Evolutionary conservation across 2,797 vertebrate genomes (phyloP), one percentile per base, ranked within the genome.

Genomic region (Menidia menidia): DNA sequence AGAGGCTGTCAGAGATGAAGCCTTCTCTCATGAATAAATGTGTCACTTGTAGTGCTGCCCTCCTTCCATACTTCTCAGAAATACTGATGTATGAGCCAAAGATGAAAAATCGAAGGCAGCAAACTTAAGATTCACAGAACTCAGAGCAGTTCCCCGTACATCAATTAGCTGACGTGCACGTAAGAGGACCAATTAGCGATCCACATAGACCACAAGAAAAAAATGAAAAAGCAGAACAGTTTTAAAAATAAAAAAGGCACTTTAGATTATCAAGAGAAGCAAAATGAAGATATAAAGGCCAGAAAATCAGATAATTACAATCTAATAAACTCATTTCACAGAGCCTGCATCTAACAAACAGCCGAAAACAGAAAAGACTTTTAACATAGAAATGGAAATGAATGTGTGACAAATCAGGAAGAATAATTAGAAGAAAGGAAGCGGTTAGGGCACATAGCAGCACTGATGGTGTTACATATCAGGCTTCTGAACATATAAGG

Each of bases 1-100:
- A 84, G 66, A 77, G 55, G 68, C 68, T 63, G 71, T 83, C 74
- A 78, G 54, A 82, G 64, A 75, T 25, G 19, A 32, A 74, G 78
- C 75, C 64, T 75, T 81, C 64, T 68, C 54, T 64, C 39, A 85
- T 82, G 78, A 86, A 83, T 86, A 90, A 90, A 85, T 84, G 84
- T 87, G 91, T 91, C 87, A 88, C 68, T 80, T 79, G 77, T 11
- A 53, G 71, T 19, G 18, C 80, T 81, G 87, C 50, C 81, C 83
- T 87, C 82, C 71, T 83, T 87, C 73, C 72, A 71, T 18, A 65
- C 62, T 92, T 92, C 92, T 93, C 59, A 91, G 91, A 93, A 93
- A 74, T 53, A 75, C 82, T 83, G 84, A 88, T 74, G 79, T 31
- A 75, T 44, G 30, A 61, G 79, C 74, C 52, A 76, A 83, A 80